phyloP scores from a whole-genome alignment of 1,140 invertebrate species.

The Lucilia sericata region DNA sequence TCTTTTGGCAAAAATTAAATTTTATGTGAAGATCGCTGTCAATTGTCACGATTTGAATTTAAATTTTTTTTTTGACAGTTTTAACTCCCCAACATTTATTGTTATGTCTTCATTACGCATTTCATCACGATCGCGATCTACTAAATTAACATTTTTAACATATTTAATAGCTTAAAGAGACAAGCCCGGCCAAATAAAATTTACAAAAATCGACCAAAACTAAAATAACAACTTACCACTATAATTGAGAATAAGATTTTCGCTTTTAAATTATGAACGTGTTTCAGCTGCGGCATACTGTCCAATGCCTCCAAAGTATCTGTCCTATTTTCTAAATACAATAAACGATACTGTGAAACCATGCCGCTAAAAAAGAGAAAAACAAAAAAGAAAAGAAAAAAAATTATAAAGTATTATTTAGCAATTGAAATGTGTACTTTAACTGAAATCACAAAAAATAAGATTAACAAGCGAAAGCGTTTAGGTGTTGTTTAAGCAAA shows the following conservation, averaged over 20 bases:
- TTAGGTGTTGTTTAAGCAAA: neutral
- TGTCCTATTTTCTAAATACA: slow-evolving; percentile 87
- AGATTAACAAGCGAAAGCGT: slow-evolving; percentile 11
- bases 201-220: neutral
- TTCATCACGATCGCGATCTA: slow-evolving; percentile 13
- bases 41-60: no score
- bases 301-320: slow-evolving; percentile 88
- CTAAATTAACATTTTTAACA: neutral
- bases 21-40: no score
- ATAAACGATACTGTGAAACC: slow-evolving; percentile 82
- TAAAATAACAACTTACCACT: slow-evolving; percentile 80
- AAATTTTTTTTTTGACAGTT: no score
- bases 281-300: slow-evolving; percentile 79
- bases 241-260: slow-evolving; percentile 95
- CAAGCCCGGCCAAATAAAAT: neutral
- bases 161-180: neutral
- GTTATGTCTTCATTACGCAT: neutral
- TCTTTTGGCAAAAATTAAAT: neutral
- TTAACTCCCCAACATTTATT: no score
- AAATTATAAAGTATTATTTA: neutral
- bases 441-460: neutral
- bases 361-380: slow-evolving; percentile 70
- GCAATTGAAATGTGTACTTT: neutral
- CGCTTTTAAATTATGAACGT: slow-evolving; percentile 88
- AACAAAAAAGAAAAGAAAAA: slow-evolving; percentile 27